A percentile compares a stretch with the other conserved stretches of the same genome.
These are phyloP conservation scores for Drosophila ercepeae DNA, from an alignment of 1,140 invertebrate genomes.

Conservation along the genomic window DNA sequence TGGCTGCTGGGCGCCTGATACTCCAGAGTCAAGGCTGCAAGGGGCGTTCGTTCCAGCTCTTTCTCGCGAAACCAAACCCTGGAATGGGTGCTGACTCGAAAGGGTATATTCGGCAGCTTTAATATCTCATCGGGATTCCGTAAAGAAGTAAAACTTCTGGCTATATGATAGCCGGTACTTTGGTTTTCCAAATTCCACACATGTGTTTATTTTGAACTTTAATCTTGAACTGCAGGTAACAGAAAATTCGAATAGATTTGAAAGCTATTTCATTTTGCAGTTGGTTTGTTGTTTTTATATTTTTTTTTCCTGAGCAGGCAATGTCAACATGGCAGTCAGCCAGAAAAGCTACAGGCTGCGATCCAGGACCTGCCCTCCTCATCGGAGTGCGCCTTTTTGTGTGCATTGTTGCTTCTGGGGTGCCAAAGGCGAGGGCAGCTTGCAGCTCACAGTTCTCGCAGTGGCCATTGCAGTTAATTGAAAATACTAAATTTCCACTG, in stretches of 20 bases:
- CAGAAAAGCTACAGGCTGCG: constrained; percentile 25
- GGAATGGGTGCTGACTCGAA: constrained; percentile 1
- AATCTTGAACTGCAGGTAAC: no score
- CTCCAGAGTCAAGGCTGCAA: constrained; percentile 48
- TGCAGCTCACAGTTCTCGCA: constrained; percentile 19
- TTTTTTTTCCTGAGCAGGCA: constrained; percentile 33
- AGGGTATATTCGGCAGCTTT: background rate
- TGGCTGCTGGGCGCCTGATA: constrained; percentile 57
- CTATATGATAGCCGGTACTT: no score
- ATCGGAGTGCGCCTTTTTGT: constrained; percentile 72
- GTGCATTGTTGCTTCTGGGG: constrained; percentile 64
- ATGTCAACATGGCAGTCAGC: constrained; percentile 69
- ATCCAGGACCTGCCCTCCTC: background rate
- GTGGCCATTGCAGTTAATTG: constrained; percentile 81
- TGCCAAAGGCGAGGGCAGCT: background rate
- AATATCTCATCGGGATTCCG: no score
- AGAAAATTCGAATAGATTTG: background rate
- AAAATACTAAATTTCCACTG: constrained; percentile 83
- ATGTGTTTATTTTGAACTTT: no score
- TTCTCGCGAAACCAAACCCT: no score
- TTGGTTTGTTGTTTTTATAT: constrained; percentile 18
- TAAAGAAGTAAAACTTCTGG: no score
- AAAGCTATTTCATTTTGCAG: constrained; percentile 1
- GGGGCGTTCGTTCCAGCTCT: constrained; percentile 23
- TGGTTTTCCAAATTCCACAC: no score